Base-by-base conservation (phyloP, 2,113 vertebrate species). In the Saguinus midas region DNA sequence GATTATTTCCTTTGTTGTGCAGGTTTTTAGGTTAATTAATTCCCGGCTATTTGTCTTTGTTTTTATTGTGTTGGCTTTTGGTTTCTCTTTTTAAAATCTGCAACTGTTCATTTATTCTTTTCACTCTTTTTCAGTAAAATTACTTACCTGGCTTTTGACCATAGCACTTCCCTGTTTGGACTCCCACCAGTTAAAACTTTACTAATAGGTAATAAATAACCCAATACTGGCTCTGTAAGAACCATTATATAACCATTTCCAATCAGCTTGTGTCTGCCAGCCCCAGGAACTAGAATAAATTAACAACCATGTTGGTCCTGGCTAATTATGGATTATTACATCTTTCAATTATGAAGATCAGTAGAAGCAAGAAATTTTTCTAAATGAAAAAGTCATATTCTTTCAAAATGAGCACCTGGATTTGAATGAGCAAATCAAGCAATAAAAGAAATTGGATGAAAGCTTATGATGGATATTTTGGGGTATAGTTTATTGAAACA, bases 401-500 rank as follows among this genome's bases (percentile, higher is more conserved):
- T 85, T 68, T 78, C 50, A 75, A 37, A 91, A 88, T 55, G 1
- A 58, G 12, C 43, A 84, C 25, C 43, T 43, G 37, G 25, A 87
- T 88, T 88, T 97, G 35, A 95, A 91, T 64, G 21, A 92, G 23
- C 37, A 61, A 66, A 12, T 79, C 20, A 91, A 87, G 58, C 52
- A 92, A 76, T 81, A 64, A 83, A 86, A 78, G 90, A 12, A 93
- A 84, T 17, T 90, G 20, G 40, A 90, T 83, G 8, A 52, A 25
- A 6, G 0, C n/a, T 45, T 50, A 32, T 87, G 29, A 72, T 45
- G 16, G 6, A 9, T 61, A 76, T 70, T 25, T 89, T 81, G 35
- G 5, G 83, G 87, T 50, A 75, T 6, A 66, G 8, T 57, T 27
- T 55, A 75, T 45, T 37, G 45, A 82, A 97, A 68, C 57, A 87